Base-by-base conservation (phyloP, 1,140 invertebrate species). In the Tribolium castaneum region DNA sequence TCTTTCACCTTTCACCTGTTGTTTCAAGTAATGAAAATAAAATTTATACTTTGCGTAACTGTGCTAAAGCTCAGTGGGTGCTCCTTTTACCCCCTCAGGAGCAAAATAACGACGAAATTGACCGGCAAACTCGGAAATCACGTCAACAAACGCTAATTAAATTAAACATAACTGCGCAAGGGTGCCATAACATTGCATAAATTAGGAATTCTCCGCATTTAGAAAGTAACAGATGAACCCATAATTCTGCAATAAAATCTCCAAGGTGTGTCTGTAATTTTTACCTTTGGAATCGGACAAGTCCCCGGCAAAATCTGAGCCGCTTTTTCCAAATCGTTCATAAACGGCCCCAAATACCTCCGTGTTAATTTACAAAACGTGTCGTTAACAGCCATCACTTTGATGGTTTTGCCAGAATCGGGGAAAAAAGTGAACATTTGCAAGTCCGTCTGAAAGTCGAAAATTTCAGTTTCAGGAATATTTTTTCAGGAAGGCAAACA, bases 321-420 rank as follows among this genome's bases (percentile, higher is more conserved):
- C n/a, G 59, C 59, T 35, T 66, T 66, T 35, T 66, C 25, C 19
- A 66, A 13, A 66, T 66, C 59, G n/a, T 35, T 34, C 59, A 66
- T 34, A 66, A 66, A 66, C 3, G 59, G 59, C 30, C 59, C 59
- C 2, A 66, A 34, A 66, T 66, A 66, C 30, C n/a, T 35, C 13
- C 59, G 3, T 12, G 14, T 35, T 13, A 66, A 13, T 14, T 35
- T 66, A 12, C 59, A 66, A 66, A 66, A 66, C 9, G 25, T 66
- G 5, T 35, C 59, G 35, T 66, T 34, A 35, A 14, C 30, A 4
- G 2, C 59, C 12, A 12, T 66, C 13, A 66, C 30, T 66, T 66
- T 35, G 12, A 12, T 35, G 6, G 5, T 13, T 45, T 45, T 45
- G 5, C 34, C 34, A 39, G 34, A 6, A 7, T 45, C 39, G n/a